phyloP scores from a whole-genome alignment of 2,113 vertebrate genomes.

The Chiloscyllium plagiosum region DNA sequence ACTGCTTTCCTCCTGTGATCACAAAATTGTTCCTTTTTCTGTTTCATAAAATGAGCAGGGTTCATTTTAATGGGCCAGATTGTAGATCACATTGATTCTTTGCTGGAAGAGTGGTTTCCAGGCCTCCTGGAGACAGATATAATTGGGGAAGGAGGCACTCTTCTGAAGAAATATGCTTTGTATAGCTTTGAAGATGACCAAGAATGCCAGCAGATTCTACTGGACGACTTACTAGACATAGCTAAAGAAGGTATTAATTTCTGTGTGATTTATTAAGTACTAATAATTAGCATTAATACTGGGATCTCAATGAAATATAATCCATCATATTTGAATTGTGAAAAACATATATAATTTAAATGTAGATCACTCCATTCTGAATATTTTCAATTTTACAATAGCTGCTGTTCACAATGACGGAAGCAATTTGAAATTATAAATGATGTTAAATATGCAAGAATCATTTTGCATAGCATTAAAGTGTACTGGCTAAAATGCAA shows the following conservation, averaged over 20 bases:
- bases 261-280: background rate
- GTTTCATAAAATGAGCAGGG: constrained; percentile 55
- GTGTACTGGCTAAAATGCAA: background rate
- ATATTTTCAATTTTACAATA: background rate
- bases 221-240: constrained; percentile 78
- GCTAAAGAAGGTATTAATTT: constrained; percentile 66
- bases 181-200: constrained; percentile 83
- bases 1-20: constrained; percentile 12
- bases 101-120: constrained; percentile 96
- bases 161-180: constrained; percentile 89
- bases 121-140: constrained; percentile 83
- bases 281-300: background rate
- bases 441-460: background rate
- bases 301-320: background rate
- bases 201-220: constrained; percentile 73
- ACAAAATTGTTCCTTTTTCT: constrained; percentile 27
- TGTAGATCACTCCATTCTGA: background rate
- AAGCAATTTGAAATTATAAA: background rate
- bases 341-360: background rate
- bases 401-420: background rate
- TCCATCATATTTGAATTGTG: background rate
- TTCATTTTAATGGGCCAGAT: constrained; percentile 85
- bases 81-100: constrained; percentile 91
- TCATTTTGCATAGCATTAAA: background rate
- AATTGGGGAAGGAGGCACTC: constrained; percentile 80